Evolutionary conservation across 1,140 invertebrate genomes (phyloP).

Genomic region (Diprion similis): DNA sequence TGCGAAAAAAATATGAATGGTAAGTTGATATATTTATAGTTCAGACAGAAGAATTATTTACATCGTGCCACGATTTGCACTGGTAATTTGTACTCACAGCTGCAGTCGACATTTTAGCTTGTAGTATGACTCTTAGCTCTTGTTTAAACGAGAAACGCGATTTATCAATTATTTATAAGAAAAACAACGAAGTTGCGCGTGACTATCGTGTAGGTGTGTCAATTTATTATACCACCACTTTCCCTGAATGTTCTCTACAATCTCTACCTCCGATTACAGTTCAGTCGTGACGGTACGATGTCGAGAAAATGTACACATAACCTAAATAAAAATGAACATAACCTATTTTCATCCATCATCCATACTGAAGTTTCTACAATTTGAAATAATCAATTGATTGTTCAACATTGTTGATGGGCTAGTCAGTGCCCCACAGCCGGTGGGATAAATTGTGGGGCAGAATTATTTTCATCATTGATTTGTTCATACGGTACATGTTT

Average conservation of each 20-base stretch:
- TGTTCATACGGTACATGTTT: background rate
- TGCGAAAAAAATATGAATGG: conserved; percentile 15
- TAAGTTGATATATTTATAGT: too few species aligned
- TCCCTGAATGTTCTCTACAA: background rate
- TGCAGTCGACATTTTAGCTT: background rate
- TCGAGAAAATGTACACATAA: background rate
- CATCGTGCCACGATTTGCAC: background rate
- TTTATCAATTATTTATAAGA: background rate
- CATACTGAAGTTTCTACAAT: too few species aligned
- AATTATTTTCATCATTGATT: background rate
- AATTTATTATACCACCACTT: background rate
- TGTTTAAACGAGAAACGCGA: background rate
- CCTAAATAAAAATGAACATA: background rate
- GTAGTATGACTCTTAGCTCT: background rate
- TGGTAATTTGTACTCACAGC: background rate
- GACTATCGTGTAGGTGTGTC: background rate
- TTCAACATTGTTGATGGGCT: background rate
- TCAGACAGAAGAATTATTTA: background rate
- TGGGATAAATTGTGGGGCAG: background rate
- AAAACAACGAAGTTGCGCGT: background rate
- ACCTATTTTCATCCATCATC: background rate
- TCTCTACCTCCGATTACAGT: background rate
- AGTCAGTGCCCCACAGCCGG: background rate
- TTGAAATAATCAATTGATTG: background rate
- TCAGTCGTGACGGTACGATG: background rate